Base-by-base conservation (phyloP, 2,888 invertebrate species). In the Aphidoletes aphidimyza region DNA sequence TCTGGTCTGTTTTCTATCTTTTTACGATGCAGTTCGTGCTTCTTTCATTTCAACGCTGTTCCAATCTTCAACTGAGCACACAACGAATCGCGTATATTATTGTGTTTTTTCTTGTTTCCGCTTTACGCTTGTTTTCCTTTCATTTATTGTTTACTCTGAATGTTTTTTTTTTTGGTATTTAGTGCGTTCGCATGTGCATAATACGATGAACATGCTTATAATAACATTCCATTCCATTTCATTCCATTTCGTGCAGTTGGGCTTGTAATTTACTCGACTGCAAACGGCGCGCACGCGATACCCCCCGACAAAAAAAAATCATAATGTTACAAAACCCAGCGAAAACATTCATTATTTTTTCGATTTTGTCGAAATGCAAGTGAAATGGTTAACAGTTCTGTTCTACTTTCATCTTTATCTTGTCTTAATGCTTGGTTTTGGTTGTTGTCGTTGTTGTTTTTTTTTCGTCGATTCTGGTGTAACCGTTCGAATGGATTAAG, bases 361-460 rank as follows among this genome's bases (percentile, higher is more conserved):
- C 69, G 8, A 47, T 47, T 54, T 22, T 14, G 22, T 54, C 14
- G 69, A 69, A 69, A 30, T 69, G 19, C 30, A 69, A 69, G 69
- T 34, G 26, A 69, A 69, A 69, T 69, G 54, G 9, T 30, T 30
- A 69, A 54, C 54, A 69, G 30, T 30, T n/a, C 14, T 30, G 69
- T 69, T 69, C 69, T 69, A 69, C 69, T 69, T 69, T 69, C 69
- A 69, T 69, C 69, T 69, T 69, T 69, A 69, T 69, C 69, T 69
- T 69, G 11, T n/a, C 17, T n/a, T 30, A 69, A n/a, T n/a, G n/a
- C n/a, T n/a, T n/a, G n/a, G n/a, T n/a, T n/a, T n/a, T n/a, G 30
- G 6, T 26, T 30, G 1, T 30, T 34, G 34, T 69, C 11, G 26
- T 30, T 14, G 30, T 34, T 3, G 26, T 30, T 69, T 30, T 0